Base-by-base conservation (phyloP, 1,140 invertebrate species). In the Caenorhabditis tropicalis region DNA sequence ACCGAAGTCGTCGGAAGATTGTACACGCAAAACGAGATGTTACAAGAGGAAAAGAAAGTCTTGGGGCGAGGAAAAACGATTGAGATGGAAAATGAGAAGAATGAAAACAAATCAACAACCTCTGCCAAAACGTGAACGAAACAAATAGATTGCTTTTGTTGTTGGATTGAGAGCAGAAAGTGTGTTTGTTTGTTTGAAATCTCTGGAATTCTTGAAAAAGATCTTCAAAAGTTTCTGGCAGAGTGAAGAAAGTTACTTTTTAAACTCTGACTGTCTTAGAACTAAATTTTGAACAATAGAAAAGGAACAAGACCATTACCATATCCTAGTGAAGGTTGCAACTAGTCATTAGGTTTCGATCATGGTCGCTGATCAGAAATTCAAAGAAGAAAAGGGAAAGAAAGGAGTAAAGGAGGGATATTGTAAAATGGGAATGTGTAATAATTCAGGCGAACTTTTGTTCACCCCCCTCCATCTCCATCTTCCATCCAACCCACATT, bases 361-460 rank as follows among this genome's bases (percentile, higher is more conserved):
- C 16, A 51, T 51, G 1, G 21, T 56, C 53, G 21, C 5, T 27
- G 10, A 56, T 56, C 24, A 56, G 24, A 10, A 27, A 27, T 27
- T 27, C 12, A 2, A 27, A 24, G 24, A 56, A 21, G 9, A 56
- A 27, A 56, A 15, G 5, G 10, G 27, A 24, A 43, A 12, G 36
- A 7, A 43, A 27, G n/a, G 1, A 24, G n/a, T 46, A 10, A 36
- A n/a, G 24, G 29, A 43, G 9, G 24, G 36, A 74, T 46, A 43
- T 24, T 46, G 65, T 43, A 24, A 43, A 24, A 24, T 70, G 36
- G 10, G n/a, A 43, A 74, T 74, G 65, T 74, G 65, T 74, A 74
- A 74, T 74, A 74, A 74, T 27, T 46, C n/a, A 10, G 65, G 21
- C 58, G 65, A 74, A 74, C 65, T 74, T 24, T 74, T 15, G 65